Evolutionary conservation across 1,140 invertebrate genomes (phyloP), one percentile per base, ranked within the genome.

Genomic region (Dendrolimus punctatus): DNA sequence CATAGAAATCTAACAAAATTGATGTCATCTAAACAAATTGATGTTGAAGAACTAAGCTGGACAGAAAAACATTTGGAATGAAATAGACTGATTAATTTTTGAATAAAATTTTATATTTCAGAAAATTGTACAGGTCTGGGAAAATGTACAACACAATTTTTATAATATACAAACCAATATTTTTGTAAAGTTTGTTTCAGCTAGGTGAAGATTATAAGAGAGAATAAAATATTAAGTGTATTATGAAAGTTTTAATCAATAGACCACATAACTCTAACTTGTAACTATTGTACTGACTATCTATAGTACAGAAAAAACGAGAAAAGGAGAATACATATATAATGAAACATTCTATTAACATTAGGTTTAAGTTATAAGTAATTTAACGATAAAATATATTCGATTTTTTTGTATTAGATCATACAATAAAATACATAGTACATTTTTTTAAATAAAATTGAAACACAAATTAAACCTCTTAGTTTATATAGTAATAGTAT

Each of bases 61-160:
- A 58, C 60, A 56, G 52, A 61, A 40, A 71, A 67, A 67, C 63
- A 76, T 49, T 66, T 68, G 50, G 40, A 62, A 52, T 57, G 47
- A 61, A 57, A 61, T 61, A 61, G 57, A 61, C 37, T 54, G 48
- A 61, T 54, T 7, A 51, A 8, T 36, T 50, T 42, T 50, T 58
- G 51, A 58, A 55, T 74, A 79, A 83, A 84, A 83, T 77, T 85
- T 84, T 84, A 85, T 84, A 84, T 84, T 85, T 85, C 82, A 75
- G 79, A 85, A 84, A 82, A 82, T 79, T 84, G 82, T 85, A 85
- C 82, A 85, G 73, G 81, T 72, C 71, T 74, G 76, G 81, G 78
- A 79, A 80, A 67, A 82, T 75, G 70, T 9, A 38, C 81, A 85
- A 77, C 83, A 83, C 74, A 73, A 80, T 82, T 76, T 72, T 75